Conservation (phyloP, 1,140 invertebrate species). For the Hormaphis cornu region DNA sequence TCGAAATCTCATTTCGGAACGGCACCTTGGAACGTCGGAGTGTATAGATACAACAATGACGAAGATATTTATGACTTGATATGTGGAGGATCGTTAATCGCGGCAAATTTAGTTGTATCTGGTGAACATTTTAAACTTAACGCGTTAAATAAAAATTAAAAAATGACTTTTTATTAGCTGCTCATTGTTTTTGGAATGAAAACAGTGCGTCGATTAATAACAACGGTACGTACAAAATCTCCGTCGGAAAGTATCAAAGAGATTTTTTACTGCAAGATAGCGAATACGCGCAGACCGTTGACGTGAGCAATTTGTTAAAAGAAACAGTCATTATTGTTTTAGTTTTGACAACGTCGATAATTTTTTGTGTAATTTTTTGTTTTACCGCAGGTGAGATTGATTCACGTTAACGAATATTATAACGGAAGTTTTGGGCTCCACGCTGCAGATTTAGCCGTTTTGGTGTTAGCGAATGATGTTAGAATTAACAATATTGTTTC, state of each 20-base stretch:
- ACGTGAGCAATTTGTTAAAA: background rate
- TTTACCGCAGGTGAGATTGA: background rate
- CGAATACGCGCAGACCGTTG: background rate
- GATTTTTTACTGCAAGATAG: background rate
- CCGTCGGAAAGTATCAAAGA: background rate
- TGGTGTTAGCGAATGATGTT: background rate
- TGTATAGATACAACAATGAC: background rate
- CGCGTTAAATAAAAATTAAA: background rate
- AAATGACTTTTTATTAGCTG: background rate
- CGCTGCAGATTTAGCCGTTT: background rate
- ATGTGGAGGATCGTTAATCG: background rate
- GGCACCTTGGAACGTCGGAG: background rate
- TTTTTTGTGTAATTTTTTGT: too few species aligned
- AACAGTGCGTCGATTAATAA: background rate
- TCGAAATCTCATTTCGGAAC: background rate
- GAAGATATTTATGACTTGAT: background rate
- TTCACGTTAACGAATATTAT: background rate
- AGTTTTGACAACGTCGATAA: background rate
- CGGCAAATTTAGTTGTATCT: constrained; percentile 1
- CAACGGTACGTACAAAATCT: background rate
- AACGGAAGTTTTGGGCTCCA: background rate
- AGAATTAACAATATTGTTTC: background rate
- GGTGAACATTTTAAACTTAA: background rate
- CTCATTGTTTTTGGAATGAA: constrained; percentile 3
- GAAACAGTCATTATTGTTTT: background rate